Percentiles rank a stretch among this genome's conserved stretches.
Evolutionary conservation across 2,888 invertebrate genomes (phyloP).

Genomic region (Acrocyrtus sp.): DNA sequence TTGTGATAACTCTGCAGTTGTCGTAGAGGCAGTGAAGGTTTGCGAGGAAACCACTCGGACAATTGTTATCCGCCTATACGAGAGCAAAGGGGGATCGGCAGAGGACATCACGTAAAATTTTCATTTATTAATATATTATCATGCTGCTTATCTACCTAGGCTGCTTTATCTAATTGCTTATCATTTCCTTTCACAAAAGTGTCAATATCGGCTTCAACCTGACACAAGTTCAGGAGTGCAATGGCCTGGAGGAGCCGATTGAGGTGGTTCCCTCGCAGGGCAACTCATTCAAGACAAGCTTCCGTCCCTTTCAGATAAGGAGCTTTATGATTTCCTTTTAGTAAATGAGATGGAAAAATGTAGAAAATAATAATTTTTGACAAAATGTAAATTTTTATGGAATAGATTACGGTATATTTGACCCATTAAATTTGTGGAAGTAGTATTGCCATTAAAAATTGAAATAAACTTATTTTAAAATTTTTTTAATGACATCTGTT

Average conservation of each 20-base stretch:
- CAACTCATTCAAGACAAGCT: slow-evolving; percentile 33
- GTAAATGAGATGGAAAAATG: too few species aligned
- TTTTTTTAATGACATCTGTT: too few species aligned
- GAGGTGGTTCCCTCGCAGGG: slow-evolving; percentile 17
- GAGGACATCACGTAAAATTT: slow-evolving; percentile 50
- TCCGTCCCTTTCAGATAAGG: slow-evolving; percentile 53
- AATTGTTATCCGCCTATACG: slow-evolving; percentile 55
- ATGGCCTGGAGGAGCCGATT: slow-evolving; percentile 47
- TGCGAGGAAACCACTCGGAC: slow-evolving; percentile 23
- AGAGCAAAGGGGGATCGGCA: slow-evolving; percentile 56
- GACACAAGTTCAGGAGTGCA: slow-evolving; percentile 34
- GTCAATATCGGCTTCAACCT: slow-evolving; percentile 40
- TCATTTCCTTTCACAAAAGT: too few species aligned
- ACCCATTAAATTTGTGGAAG: too few species aligned
- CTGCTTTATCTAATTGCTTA: too few species aligned
- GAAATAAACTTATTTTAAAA: too few species aligned
- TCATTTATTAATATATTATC: too few species aligned
- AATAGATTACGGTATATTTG: too few species aligned
- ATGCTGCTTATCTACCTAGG: too few species aligned
- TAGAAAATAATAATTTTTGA: too few species aligned
- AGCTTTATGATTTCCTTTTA: slow-evolving; percentile 51
- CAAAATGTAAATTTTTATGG: too few species aligned
- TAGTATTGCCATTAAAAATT: too few species aligned
- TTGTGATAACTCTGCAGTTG: slow-evolving; percentile 37
- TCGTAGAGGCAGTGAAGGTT: slow-evolving; percentile 59